Evolutionary conservation across 2,797 vertebrate genomes (phyloP).

Genomic region (Lutjanus argentimaculatus): DNA sequence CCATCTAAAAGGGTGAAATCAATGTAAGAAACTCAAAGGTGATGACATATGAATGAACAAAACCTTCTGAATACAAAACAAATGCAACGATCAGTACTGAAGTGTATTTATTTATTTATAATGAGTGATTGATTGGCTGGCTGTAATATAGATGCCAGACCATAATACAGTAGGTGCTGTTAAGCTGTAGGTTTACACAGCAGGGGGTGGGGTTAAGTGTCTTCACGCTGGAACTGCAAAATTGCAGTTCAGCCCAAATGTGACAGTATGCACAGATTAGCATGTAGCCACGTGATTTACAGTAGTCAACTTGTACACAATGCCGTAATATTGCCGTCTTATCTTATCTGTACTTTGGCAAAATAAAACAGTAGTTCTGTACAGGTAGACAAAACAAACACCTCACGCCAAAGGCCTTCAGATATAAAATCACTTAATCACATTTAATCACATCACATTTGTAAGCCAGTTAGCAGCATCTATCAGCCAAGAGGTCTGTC

Average conservation of each 20-base stretch:
- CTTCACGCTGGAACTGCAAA: conserved; percentile 12
- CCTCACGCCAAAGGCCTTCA: neutral
- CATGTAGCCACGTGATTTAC: neutral
- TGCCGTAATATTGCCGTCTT: neutral
- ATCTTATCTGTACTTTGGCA: neutral
- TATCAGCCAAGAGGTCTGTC: neutral
- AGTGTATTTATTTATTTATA: neutral
- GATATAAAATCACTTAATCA: neutral
- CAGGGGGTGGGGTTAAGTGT: neutral
- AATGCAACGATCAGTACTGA: neutral
- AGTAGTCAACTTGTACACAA: neutral
- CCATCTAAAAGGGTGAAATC: conserved; percentile 77
- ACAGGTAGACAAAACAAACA: neutral
- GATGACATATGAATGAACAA: neutral
- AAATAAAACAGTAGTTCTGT: neutral
- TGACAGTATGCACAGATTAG: neutral
- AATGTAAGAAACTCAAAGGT: conserved; percentile 44
- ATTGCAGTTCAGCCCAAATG: conserved; percentile 1
- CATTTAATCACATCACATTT: neutral
- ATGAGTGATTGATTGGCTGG: neutral
- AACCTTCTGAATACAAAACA: neutral
- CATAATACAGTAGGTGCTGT: neutral
- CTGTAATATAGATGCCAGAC: neutral
- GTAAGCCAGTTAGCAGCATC: neutral
- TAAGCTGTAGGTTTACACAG: conserved; percentile 1